Percentiles rank a stretch among this genome's conserved stretches.
Evolutionary conservation across 2,113 vertebrate species (phyloP).

Genomic region (Malurus elegans): DNA sequence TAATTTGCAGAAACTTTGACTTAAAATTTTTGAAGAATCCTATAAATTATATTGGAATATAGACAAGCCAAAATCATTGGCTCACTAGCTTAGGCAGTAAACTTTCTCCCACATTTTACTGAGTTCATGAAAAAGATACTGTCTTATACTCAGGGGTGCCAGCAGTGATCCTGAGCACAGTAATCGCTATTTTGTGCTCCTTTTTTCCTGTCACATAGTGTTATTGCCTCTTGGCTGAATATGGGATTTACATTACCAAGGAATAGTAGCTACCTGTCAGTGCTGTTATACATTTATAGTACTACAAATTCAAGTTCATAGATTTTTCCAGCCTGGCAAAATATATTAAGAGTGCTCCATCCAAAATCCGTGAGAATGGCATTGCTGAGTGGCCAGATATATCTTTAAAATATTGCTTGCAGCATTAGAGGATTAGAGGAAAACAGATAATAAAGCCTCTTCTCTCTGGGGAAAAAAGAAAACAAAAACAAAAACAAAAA

Average conservation of each 20-base stretch:
- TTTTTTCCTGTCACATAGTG: neutral
- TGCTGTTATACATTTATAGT: neutral
- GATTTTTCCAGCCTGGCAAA: neutral
- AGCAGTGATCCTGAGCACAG: neutral
- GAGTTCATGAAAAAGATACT: neutral
- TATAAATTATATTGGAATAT: neutral
- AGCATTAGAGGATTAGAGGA: neutral
- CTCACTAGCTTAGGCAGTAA: neutral
- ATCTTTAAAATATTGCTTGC: neutral
- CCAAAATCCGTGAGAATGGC: neutral
- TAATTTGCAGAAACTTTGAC: neutral
- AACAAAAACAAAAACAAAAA: too few species aligned
- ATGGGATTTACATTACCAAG: neutral
- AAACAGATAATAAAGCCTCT: neutral
- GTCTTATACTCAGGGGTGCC: neutral
- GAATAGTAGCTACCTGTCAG: neutral
- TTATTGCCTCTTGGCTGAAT: neutral
- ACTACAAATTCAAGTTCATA: neutral
- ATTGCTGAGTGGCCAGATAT: neutral
- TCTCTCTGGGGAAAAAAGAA: neutral
- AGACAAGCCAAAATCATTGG: neutral
- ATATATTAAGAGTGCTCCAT: neutral
- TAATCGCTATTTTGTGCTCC: neutral
- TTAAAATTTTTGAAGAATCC: neutral
- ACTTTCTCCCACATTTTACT: neutral